Conservation (phyloP, 2,113 vertebrate genomes). For the Fregata magnificens region DNA sequence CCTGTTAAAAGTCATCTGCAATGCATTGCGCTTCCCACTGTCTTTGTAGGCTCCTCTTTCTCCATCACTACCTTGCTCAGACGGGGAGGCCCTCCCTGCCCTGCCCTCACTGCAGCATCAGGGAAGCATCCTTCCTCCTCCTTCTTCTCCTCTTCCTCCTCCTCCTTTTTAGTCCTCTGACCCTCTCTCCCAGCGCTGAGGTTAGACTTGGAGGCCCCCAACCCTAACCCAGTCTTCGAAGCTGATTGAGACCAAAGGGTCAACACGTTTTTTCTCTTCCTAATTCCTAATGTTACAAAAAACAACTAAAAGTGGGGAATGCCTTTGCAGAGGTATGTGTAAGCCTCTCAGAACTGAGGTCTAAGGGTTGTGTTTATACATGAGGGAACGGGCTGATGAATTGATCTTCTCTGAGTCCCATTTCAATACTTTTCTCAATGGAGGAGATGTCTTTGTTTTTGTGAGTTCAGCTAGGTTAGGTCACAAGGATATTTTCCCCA, state of each 20-base stretch:
- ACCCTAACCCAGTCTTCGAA: not conserved
- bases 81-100: not conserved
- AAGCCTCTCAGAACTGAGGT: not conserved
- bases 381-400: not conserved
- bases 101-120: not conserved
- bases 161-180: not conserved
- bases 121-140: not conserved
- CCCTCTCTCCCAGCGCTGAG: not conserved
- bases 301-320: not conserved
- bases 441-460: slow-evolving; percentile 8
- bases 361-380: not conserved
- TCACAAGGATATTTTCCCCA: slow-evolving; percentile 9
- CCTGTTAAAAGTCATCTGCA: not conserved
- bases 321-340: not conserved
- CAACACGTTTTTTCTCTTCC: not conserved
- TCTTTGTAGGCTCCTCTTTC: not conserved
- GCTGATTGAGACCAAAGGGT: not conserved
- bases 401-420: not conserved
- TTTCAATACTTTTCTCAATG: not conserved
- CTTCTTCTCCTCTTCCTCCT: not conserved
- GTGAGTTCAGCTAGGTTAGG: not conserved
- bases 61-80: not conserved
- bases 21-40: not conserved
- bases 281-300: not conserved
- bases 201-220: not conserved